phyloP scores from a whole-genome alignment of 2,797 vertebrate genomes.

The Taenioides sp. region DNA sequence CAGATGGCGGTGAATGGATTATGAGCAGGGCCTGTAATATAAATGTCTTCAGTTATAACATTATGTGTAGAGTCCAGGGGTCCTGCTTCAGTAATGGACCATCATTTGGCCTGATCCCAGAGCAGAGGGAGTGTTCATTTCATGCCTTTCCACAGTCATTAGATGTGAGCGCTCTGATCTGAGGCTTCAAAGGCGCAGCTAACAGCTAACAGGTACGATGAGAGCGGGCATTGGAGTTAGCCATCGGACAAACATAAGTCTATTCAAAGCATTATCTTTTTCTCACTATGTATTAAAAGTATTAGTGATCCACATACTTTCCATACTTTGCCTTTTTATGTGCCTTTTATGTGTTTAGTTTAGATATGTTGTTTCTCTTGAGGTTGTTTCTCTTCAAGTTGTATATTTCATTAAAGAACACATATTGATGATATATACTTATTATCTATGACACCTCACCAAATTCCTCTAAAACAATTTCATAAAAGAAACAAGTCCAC shows the following conservation, averaged over 20 bases:
- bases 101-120: slow-evolving; percentile 43
- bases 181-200: slow-evolving; percentile 66
- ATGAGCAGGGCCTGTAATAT: slow-evolving; percentile 57
- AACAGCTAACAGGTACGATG: slow-evolving; percentile 55
- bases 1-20: slow-evolving; percentile 42
- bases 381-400: too few relatives aligned
- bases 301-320: too few relatives aligned
- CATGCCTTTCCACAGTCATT: slow-evolving; percentile 62
- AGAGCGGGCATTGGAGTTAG: slow-evolving; percentile 59
- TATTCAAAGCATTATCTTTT: slow-evolving; percentile 27
- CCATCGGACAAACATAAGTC: slow-evolving; percentile 47
- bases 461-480: too few relatives aligned
- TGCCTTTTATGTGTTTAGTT: too few relatives aligned
- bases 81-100: slow-evolving; percentile 59
- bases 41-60: slow-evolving; percentile 31
- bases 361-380: too few relatives aligned
- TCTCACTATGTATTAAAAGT: slow-evolving; percentile 3
- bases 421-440: too few relatives aligned
- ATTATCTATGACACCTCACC: too few relatives aligned
- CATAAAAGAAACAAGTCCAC: too few relatives aligned
- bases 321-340: too few relatives aligned
- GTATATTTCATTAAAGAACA: too few relatives aligned
- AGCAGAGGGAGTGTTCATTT: slow-evolving; percentile 56
- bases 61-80: slow-evolving; percentile 38
- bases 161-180: slow-evolving; percentile 61